These are phyloP conservation scores for Germaria angustata DNA, from an alignment of 2,888 invertebrate species.

Conservation along the genomic window DNA sequence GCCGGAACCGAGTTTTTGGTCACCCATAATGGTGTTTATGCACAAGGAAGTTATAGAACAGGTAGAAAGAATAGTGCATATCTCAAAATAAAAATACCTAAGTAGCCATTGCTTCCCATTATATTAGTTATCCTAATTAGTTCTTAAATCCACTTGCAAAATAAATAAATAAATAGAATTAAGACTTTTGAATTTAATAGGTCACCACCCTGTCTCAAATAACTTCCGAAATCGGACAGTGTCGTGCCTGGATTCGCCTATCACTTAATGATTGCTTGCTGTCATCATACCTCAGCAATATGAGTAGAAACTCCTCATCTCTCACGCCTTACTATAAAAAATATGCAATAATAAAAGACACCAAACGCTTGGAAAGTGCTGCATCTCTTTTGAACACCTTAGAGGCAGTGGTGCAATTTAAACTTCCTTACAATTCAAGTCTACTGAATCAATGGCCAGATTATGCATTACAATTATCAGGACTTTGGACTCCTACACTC, in stretches of 20 bases:
- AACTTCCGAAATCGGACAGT: constrained; percentile 93
- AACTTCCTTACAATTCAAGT: constrained; percentile 90
- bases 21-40: constrained; percentile 90
- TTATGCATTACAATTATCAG: constrained; percentile 90
- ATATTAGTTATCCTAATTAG: no score
- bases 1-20: constrained; percentile 92
- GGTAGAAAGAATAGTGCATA: constrained; percentile 71
- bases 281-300: constrained; percentile 91
- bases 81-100: background rate
- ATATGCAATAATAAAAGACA: constrained; percentile 90
- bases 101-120: background rate
- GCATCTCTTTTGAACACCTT: constrained; percentile 88
- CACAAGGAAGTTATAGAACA: constrained; percentile 93
- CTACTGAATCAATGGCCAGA: constrained; percentile 94
- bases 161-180: no score
- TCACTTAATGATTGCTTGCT: constrained; percentile 93
- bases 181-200: constrained; percentile 67
- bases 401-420: constrained; percentile 86
- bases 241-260: constrained; percentile 94
- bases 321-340: constrained; percentile 91
- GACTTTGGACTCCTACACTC: constrained; percentile 90
- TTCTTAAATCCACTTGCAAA: no score
- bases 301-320: constrained; percentile 88
- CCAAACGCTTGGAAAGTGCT: constrained; percentile 89
- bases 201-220: constrained; percentile 89